Conservation (phyloP, 1,140 invertebrate species). For the Hylaeus anthracinus region DNA sequence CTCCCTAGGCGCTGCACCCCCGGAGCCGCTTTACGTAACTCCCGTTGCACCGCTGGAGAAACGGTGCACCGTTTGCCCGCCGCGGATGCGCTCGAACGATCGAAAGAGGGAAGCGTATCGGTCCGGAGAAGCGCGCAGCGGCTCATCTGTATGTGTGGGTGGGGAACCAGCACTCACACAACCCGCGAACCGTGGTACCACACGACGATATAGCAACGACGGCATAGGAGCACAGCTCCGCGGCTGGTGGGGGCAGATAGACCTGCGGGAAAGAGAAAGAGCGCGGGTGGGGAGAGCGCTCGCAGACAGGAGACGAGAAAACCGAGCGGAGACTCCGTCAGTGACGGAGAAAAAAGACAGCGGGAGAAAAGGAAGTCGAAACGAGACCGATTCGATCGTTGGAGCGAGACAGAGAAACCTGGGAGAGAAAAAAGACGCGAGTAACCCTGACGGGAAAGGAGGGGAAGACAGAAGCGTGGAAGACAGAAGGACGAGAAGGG, state of each 20-base stretch:
- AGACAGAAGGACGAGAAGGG: background rate
- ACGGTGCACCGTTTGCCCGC: slow-evolving; percentile 22
- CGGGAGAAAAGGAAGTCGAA: background rate
- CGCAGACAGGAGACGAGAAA: slow-evolving; percentile 11
- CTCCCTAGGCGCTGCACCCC: background rate
- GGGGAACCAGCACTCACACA: slow-evolving; percentile 16
- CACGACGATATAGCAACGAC: slow-evolving; percentile 9
- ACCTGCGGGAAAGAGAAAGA: slow-evolving; percentile 43
- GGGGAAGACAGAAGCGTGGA: slow-evolving; percentile 3
- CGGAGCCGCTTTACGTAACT: slow-evolving; percentile 21
- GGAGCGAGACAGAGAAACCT: background rate
- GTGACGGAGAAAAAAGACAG: slow-evolving; percentile 10
- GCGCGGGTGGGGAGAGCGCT: background rate
- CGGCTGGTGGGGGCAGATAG: slow-evolving; percentile 8
- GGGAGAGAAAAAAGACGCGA: background rate
- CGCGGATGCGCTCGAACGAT: slow-evolving; percentile 22
- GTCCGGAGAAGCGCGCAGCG: slow-evolving; percentile 33
- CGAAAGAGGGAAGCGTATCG: slow-evolving; percentile 44
- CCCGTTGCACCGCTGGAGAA: background rate
- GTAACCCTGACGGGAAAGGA: background rate
- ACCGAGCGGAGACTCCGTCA: background rate
- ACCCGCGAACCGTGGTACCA: background rate
- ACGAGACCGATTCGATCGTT: background rate
- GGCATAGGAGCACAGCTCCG: slow-evolving; percentile 36
- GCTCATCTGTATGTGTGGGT: slow-evolving; percentile 21